These are phyloP conservation scores for Gambusia holbrooki DNA, from an alignment of 2,113 vertebrate genomes.

Conservation along the genomic window DNA sequence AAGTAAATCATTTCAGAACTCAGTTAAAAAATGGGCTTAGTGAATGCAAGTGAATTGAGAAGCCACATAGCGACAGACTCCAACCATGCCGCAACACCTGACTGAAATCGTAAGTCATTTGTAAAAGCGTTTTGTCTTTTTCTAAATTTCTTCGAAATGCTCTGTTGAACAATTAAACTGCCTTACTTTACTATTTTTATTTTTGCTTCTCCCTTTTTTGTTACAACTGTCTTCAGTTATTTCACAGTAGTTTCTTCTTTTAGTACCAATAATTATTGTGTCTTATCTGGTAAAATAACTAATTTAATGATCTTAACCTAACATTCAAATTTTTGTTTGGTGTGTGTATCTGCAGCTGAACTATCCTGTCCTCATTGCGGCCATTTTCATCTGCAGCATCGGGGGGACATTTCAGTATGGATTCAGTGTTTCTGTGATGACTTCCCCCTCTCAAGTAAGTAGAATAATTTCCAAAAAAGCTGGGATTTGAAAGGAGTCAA, in stretches of 20 bases:
- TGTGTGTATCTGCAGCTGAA: conserved; percentile 60
- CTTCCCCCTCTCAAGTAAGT: conserved; percentile 84
- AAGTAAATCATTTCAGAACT: conserved; percentile 57
- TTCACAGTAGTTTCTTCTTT: no score
- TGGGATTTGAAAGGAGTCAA: neutral
- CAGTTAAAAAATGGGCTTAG: conserved; percentile 21
- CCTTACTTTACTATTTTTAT: no score
- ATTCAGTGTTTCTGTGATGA: conserved; percentile 82
- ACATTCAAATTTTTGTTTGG: neutral
- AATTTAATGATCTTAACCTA: no score
- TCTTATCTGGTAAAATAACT: no score
- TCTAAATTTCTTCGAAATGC: neutral
- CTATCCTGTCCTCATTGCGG: conserved; percentile 67
- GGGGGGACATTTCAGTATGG: conserved; percentile 87
- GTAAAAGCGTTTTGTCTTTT: neutral
- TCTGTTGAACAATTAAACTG: no score
- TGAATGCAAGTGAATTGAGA: conserved; percentile 7
- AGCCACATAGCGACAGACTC: conserved; percentile 9
- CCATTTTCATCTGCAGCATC: conserved; percentile 77
- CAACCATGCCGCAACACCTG: conserved; percentile 57
- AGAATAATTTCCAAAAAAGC: neutral
- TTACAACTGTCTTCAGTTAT: no score
- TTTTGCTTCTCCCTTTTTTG: no score
- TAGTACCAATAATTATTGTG: no score
- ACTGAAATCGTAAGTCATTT: conserved; percentile 56